A percentile compares a stretch with the other conserved stretches of the same genome.
Conservation (phyloP, 2,888 invertebrate genomes). For the Hartigia nigra region DNA sequence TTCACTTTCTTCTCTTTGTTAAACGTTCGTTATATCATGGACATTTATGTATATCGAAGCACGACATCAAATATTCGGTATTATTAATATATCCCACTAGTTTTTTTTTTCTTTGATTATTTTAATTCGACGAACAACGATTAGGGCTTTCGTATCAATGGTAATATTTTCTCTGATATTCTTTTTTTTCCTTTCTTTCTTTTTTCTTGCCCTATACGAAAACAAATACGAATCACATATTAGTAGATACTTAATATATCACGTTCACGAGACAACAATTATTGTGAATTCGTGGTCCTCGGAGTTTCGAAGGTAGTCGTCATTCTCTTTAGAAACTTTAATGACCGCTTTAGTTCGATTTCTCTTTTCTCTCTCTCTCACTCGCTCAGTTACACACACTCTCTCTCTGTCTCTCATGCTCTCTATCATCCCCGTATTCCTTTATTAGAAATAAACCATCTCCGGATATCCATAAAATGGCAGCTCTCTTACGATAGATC, state of each 20-base stretch:
- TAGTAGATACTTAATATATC: neutral
- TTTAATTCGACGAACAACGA: neutral
- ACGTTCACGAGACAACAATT: constrained; percentile 27
- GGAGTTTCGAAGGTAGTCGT: constrained; percentile 37
- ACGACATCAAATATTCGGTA: constrained; percentile 38
- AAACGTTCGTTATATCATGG: constrained; percentile 26
- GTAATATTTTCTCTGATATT: neutral
- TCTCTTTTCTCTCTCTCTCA: neutral
- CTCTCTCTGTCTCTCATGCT: neutral
- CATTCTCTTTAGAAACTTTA: neutral
- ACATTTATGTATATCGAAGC: constrained; percentile 37
- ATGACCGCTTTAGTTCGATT: neutral
- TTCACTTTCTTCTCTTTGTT: neutral
- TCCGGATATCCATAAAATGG: neutral
- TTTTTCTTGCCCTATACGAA: neutral
- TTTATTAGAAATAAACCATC: neutral
- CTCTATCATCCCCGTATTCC: neutral
- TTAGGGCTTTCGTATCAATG: neutral
- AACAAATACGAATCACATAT: neutral
- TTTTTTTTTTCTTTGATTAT: constrained; percentile 20
- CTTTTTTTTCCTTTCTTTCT: constrained; percentile 14
- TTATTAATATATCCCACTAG: constrained; percentile 13
- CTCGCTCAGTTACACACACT: neutral
- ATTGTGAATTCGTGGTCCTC: constrained; percentile 57
- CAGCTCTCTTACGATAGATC: neutral